Evolutionary conservation across 2,797 vertebrate species (phyloP).

Genomic region (Coendou prehensilis): DNA sequence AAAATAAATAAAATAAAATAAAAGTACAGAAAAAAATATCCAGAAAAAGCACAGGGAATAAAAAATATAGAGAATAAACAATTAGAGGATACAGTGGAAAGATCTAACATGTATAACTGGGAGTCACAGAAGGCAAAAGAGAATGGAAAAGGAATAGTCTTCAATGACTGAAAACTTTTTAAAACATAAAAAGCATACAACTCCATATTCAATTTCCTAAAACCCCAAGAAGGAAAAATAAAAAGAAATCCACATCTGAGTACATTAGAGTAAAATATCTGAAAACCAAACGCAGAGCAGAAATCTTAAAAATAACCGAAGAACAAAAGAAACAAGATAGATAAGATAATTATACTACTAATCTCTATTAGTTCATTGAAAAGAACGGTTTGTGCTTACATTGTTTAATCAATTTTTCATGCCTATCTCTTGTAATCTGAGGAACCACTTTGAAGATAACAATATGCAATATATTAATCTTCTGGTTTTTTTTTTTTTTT

Average conservation of each 20-base stretch:
- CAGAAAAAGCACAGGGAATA: not conserved
- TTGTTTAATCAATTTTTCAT: too few species aligned
- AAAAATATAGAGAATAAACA: not conserved
- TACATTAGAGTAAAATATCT: not conserved
- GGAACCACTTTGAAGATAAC: too few species aligned
- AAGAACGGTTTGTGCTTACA: too few species aligned
- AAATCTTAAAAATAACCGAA: not conserved
- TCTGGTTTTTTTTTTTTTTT: too few species aligned
- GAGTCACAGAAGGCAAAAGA: not conserved
- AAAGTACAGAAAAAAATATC: not conserved
- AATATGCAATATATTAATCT: too few species aligned
- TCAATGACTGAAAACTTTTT: not conserved
- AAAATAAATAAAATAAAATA: not conserved
- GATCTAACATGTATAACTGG: not conserved
- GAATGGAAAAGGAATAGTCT: not conserved
- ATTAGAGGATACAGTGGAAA: not conserved
- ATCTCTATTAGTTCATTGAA: too few species aligned
- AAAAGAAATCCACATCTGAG: conserved; percentile 19
- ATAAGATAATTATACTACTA: too few species aligned
- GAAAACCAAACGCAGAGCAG: conserved; percentile 32
- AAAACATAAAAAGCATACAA: conserved; percentile 26
- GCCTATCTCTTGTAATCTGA: too few species aligned
- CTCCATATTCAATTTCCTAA: not conserved
- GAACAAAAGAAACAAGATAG: not conserved
- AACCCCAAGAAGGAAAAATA: not conserved